These are phyloP conservation scores for Aspidoscelis tigris DNA, from an alignment of 2,113 vertebrate species.

Conservation along the genomic window DNA sequence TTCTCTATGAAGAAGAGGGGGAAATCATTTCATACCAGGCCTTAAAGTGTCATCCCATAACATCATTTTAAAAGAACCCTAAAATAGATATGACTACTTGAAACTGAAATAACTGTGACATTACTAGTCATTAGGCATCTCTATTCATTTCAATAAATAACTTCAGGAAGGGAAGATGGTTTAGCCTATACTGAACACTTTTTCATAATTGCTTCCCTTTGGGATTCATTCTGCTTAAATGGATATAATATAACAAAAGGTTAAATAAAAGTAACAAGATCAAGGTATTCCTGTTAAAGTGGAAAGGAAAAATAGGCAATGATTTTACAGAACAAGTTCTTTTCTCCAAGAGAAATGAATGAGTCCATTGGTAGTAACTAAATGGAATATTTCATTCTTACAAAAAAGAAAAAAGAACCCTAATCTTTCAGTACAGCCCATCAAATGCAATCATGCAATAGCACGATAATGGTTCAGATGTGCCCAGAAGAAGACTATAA, in stretches of 20 bases:
- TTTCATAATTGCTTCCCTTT: background rate
- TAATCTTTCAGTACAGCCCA: slow-evolving; percentile 19
- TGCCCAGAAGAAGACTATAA: slow-evolving; percentile 27
- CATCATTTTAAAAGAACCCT: background rate
- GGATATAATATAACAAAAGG: background rate
- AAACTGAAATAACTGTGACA: slow-evolving; percentile 4
- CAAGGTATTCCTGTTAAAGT: background rate
- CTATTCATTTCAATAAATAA: slow-evolving; percentile 6
- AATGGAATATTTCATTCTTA: background rate
- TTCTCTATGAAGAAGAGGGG: background rate
- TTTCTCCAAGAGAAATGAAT: slow-evolving; percentile 24
- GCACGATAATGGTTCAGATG: slow-evolving; percentile 15
- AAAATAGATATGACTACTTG: background rate
- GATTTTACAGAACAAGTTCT: background rate
- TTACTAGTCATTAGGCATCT: background rate
- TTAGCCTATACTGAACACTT: background rate
- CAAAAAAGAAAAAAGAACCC: no score
- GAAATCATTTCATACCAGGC: background rate
- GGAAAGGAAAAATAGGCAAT: background rate
- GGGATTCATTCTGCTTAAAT: background rate
- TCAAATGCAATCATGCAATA: slow-evolving; percentile 34
- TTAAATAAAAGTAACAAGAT: slow-evolving; percentile 13
- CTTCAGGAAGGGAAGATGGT: background rate
- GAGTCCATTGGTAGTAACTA: background rate
- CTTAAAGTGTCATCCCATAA: background rate